These are phyloP conservation scores for Etia nguti DNA, from an alignment of 2,113 vertebrate genomes.

Conservation along the genomic window DNA sequence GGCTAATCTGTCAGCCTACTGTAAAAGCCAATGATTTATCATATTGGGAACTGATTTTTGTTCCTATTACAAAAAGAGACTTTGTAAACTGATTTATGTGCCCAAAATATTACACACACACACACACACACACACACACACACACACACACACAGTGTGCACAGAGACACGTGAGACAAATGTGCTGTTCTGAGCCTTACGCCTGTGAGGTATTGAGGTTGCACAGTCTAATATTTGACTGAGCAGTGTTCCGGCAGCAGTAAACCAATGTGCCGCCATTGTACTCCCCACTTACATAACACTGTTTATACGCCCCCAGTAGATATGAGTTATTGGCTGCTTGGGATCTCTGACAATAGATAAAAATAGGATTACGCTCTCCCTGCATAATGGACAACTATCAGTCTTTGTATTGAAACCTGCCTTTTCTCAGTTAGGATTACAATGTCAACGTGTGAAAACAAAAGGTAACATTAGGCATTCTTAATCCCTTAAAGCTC, in stretches of 20 bases:
- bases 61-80: background rate
- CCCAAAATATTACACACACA: background rate
- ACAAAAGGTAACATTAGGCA: slow-evolving; percentile 55
- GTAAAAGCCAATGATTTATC: background rate
- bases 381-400: slow-evolving; percentile 17
- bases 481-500: slow-evolving; percentile 61
- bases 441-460: slow-evolving; percentile 29
- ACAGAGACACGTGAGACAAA: background rate
- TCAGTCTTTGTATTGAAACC: slow-evolving; percentile 7
- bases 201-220: background rate
- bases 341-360: slow-evolving; percentile 35
- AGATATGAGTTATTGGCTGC: slow-evolving; percentile 30
- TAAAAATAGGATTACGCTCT: slow-evolving; percentile 40
- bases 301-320: slow-evolving; percentile 5
- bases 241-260: background rate
- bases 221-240: slow-evolving; percentile 34
- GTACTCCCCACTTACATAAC: slow-evolving; percentile 32
- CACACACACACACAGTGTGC: background rate
- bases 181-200: background rate
- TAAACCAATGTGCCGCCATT: background rate
- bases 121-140: background rate
- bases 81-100: background rate
- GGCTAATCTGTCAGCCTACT: background rate
- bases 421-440: slow-evolving; percentile 12
- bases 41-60: background rate